Conservation (phyloP, 2,888 invertebrate genomes). For the Ornithoptera alexandrae region DNA sequence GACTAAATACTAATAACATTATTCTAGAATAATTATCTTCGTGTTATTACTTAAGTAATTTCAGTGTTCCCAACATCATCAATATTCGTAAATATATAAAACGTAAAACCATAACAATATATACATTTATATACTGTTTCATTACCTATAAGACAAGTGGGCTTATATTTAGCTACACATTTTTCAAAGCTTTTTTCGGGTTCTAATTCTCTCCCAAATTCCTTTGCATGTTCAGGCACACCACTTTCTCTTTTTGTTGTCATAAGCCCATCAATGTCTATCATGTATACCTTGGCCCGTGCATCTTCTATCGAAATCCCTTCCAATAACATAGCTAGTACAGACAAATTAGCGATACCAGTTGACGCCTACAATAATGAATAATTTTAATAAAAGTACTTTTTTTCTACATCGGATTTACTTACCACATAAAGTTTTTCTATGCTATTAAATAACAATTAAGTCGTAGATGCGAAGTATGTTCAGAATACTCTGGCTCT, state of each 20-base stretch:
- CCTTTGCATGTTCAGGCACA: conserved; percentile 82
- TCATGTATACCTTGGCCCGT: conserved; percentile 90
- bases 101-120: neutral
- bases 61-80: neutral
- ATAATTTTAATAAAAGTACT: neutral
- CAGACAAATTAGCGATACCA: conserved; percentile 92
- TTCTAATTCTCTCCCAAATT: conserved; percentile 85
- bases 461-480: too few relatives aligned
- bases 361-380: conserved; percentile 84
- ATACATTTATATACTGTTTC: neutral
- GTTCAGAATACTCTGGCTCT: too few relatives aligned
- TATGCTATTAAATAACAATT: too few relatives aligned
- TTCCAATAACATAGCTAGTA: conserved; percentile 88
- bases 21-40: too few relatives aligned
- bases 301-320: conserved; percentile 82
- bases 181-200: conserved; percentile 86
- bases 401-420: too few relatives aligned
- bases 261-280: conserved; percentile 92
- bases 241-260: conserved; percentile 80
- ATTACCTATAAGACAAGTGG: conserved; percentile 88
- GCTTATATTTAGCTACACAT: conserved; percentile 87
- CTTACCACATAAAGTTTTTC: too few relatives aligned
- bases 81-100: neutral
- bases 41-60: neutral
- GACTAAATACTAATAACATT: too few relatives aligned